Conservation (phyloP, 2,797 vertebrate genomes). For the Momotus momota region DNA sequence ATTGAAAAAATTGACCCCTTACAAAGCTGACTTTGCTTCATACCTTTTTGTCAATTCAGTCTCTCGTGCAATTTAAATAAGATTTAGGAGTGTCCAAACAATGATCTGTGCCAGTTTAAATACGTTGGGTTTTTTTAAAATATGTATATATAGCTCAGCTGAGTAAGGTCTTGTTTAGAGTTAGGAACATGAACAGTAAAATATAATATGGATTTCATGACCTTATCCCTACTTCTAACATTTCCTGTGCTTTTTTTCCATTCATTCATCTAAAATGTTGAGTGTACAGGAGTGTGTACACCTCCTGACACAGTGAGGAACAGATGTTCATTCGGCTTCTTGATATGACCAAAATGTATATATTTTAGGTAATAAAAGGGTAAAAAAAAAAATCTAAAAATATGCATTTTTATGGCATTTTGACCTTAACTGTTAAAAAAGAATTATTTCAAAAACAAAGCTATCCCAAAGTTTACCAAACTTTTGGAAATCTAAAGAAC, state of each 20-base stretch:
- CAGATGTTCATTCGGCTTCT: background rate
- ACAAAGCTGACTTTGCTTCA: background rate
- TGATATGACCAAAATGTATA: background rate
- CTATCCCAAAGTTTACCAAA: background rate
- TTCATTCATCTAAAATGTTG: background rate
- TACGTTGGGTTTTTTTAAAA: background rate
- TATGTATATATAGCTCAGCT: background rate
- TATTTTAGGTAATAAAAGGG: background rate
- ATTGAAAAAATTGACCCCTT: background rate
- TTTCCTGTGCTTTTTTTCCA: slow-evolving; percentile 1
- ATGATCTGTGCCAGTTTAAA: background rate
- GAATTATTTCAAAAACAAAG: background rate
- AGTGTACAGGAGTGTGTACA: background rate
- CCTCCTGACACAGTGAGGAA: background rate
- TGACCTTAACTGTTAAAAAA: background rate
- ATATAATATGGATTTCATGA: background rate
- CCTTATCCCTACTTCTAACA: background rate
- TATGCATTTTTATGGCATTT: background rate
- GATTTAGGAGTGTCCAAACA: background rate
- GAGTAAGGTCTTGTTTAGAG: background rate
- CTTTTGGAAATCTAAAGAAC: background rate
- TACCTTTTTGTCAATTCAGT: background rate
- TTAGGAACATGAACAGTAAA: background rate
- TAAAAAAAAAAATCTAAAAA: background rate
- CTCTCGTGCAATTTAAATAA: background rate